Base-by-base conservation (phyloP, 2,888 invertebrate genomes). In the Copidosoma aretas region DNA sequence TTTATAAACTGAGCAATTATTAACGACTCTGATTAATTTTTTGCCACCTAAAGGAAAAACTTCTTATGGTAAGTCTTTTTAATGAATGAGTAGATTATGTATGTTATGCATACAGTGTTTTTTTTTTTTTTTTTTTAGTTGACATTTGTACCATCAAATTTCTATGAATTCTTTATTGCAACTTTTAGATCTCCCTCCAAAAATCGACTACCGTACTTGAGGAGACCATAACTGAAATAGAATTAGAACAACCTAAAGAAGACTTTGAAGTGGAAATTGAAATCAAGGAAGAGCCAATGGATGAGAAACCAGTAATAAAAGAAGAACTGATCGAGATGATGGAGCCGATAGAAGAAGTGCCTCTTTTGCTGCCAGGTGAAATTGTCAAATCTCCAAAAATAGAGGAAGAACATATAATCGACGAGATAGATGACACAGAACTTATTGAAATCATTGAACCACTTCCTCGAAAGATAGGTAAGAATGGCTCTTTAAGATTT, bases 251-350 rank as follows among this genome's bases (percentile, higher is more conserved):
- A 52, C 17, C 14, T n/a, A 17, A 17, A n/a, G 58, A 58, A 41
- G 41, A 58, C 8, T 2, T 25, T 46, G 51, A n/a, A 63, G 56
- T 22, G 65, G 60, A 65, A 63, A 21, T 52, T 5, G 21, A 57
- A 32, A 43, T 25, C 39, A 24, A 58, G 25, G 22, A 84, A 24
- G 84, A 57, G 84, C 84, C 71, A 86, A 86, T 73, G 86, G 85
- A 58, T n/a, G 58, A 58, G 39, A 43, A 58, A 41, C 22, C 21
- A 10, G 41, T 58, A 39, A 43, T 63, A 12, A 87, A 88, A 56
- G 77, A 77, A 22, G 74, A 76, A 12, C 84, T 86, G 0, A 85
- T 85, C 72, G 79, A 79, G 58, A 85, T 86, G 74, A 84, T 85
- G 0, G 84, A 25, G 22, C 10, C 32, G 12, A 12, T n/a, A 4